Evolutionary conservation across 2,113 vertebrate genomes (phyloP).

Genomic region (Prietella phreatophila): DNA sequence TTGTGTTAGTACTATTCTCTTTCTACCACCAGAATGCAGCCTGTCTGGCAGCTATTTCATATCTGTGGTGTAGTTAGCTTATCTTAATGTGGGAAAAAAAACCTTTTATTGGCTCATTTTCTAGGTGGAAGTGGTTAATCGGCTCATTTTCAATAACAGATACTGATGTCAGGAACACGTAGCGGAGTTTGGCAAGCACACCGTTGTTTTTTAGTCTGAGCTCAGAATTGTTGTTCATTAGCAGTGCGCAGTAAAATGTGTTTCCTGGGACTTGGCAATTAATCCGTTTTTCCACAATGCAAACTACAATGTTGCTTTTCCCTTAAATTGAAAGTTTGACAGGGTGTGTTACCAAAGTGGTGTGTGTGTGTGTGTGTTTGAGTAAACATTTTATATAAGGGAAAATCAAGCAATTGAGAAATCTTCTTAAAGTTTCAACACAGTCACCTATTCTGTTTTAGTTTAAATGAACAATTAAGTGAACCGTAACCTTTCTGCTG

Average conservation of each 20-base stretch:
- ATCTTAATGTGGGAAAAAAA: conserved; percentile 68
- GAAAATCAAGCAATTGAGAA: background rate
- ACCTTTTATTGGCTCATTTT: conserved; percentile 61
- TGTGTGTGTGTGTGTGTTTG: background rate
- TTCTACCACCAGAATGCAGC: conserved; percentile 48
- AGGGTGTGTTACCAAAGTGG: conserved; percentile 23
- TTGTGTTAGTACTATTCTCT: conserved; percentile 27
- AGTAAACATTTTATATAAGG: conserved; percentile 30
- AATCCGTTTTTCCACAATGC: conserved; percentile 53
- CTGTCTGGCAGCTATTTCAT: conserved; percentile 44
- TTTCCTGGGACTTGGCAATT: conserved; percentile 55
- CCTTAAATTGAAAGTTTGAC: conserved; percentile 55
- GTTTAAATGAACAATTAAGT: background rate
- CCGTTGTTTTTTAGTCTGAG: conserved; percentile 45
- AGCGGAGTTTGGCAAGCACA: conserved; percentile 54
- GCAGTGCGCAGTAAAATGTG: conserved; percentile 49
- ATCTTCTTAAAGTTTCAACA: background rate
- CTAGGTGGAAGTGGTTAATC: conserved; percentile 58
- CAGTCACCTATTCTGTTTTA: background rate
- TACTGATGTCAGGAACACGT: conserved; percentile 58
- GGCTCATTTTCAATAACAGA: conserved; percentile 65
- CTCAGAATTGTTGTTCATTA: conserved; percentile 56
- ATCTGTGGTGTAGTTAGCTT: conserved; percentile 51
- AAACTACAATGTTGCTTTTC: conserved; percentile 48
- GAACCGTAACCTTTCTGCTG: background rate